Evolutionary conservation across 2,888 invertebrate genomes (phyloP).

Genomic region (Malthinus flaveolus): DNA sequence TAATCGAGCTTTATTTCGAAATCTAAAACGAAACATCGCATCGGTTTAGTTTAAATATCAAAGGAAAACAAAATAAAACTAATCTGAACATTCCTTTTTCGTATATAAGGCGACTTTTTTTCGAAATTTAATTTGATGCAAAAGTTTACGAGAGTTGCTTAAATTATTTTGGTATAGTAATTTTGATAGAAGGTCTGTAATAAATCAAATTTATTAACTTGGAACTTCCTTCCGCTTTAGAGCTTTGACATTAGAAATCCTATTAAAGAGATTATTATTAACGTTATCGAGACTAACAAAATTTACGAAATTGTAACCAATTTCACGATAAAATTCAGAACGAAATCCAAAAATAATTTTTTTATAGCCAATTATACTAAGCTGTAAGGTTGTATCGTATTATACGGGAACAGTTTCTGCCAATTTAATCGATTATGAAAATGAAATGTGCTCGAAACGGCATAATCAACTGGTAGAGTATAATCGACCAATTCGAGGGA

Average conservation of each 20-base stretch:
- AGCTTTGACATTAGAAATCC: constrained; percentile 20
- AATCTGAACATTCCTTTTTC: neutral
- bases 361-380: too few relatives aligned
- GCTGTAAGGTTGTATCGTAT: too few relatives aligned
- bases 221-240: constrained; percentile 23
- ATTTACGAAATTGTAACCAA: neutral
- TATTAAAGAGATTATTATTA: constrained; percentile 23
- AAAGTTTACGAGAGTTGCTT: constrained; percentile 2
- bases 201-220: constrained; percentile 31
- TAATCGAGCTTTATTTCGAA: constrained; percentile 1
- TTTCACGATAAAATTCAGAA: neutral
- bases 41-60: constrained; percentile 2
- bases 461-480: constrained; percentile 4
- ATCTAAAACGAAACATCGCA: neutral
- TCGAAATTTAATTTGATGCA: neutral
- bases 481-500: neutral
- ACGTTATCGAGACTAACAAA: constrained; percentile 11
- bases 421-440: constrained; percentile 20
- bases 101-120: neutral
- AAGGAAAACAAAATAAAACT: neutral
- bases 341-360: too few relatives aligned
- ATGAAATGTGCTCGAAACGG: neutral
- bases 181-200: constrained; percentile 23
- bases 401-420: neutral
- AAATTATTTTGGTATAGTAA: constrained; percentile 21